A percentile compares a stretch with the other conserved stretches of the same genome.
Evolutionary conservation across 2,888 invertebrate species (phyloP).

Genomic region (Leptogaster cylindrica): DNA sequence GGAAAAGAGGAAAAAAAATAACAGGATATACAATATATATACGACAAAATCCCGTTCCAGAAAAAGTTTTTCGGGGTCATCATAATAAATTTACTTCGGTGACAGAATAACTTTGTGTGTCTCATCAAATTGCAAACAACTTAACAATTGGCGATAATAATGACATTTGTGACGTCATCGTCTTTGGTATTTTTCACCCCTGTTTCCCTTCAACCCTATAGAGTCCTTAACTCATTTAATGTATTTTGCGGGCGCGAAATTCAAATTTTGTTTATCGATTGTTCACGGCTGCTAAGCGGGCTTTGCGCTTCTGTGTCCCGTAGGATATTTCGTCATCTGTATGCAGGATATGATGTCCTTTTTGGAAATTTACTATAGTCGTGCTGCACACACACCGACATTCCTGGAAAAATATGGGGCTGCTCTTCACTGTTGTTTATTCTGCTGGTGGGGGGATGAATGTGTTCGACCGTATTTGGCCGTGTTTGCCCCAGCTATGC

Average conservation of each 20-base stretch:
- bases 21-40: too few species aligned
- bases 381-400: conserved; percentile 6
- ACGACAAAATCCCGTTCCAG: conserved; percentile 17
- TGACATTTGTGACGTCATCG: conserved; percentile 36
- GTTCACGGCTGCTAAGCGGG: conserved; percentile 15
- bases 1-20: conserved; percentile 34
- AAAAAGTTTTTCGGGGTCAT: conserved; percentile 41
- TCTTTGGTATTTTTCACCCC: background rate
- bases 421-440: background rate
- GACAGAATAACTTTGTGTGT: conserved; percentile 19
- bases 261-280: conserved; percentile 46
- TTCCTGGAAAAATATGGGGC: conserved; percentile 17
- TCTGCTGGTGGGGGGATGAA: conserved; percentile 19
- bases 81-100: conserved; percentile 36
- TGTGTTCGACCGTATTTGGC: conserved; percentile 12
- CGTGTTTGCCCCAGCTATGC: conserved; percentile 20
- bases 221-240: too few species aligned
- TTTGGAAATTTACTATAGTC: conserved; percentile 43
- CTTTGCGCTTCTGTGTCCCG: conserved; percentile 10
- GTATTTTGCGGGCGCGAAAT: conserved; percentile 44
- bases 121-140: conserved; percentile 33
- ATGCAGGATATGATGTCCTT: conserved; percentile 44
- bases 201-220: background rate
- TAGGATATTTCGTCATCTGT: conserved; percentile 44
- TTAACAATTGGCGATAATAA: conserved; percentile 40